Conservation (phyloP, 2,888 invertebrate species). For the Oscheius sp. region DNA sequence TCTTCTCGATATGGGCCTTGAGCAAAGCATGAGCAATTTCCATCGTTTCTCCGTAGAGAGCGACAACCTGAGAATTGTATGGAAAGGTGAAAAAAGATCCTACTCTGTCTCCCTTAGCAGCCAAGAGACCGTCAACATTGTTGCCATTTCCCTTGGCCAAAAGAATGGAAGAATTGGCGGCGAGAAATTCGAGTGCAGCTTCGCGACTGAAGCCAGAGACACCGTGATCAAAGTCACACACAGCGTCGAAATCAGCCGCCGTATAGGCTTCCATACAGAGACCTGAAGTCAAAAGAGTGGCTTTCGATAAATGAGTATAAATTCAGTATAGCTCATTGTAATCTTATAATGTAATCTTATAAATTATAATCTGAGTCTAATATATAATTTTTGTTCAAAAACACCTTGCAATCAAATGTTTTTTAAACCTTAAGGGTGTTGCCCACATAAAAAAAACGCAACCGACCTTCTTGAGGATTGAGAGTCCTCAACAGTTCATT, state of each 20-base stretch:
- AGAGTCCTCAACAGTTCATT: slow-evolving; percentile 39
- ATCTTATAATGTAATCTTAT: no score
- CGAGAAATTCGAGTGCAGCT: slow-evolving; percentile 34
- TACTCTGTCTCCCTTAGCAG: slow-evolving; percentile 36
- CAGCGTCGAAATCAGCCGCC: slow-evolving; percentile 46
- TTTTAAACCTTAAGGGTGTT: no score
- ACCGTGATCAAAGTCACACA: slow-evolving; percentile 59
- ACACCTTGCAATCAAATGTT: background rate
- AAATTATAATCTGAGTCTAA: background rate
- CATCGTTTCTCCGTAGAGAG: slow-evolving; percentile 62
- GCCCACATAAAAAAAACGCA: no score
- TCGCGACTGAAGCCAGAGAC: slow-evolving; percentile 56
- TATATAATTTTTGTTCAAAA: background rate
- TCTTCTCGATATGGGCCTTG: slow-evolving; percentile 50
- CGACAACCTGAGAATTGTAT: slow-evolving; percentile 39
- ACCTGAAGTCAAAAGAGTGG: slow-evolving; percentile 41
- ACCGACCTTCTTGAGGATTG: slow-evolving; percentile 31
- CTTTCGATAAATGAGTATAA: background rate
- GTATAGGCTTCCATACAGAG: slow-evolving; percentile 41
- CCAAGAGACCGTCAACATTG: slow-evolving; percentile 41
- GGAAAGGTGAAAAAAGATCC: background rate
- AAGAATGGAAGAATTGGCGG: slow-evolving; percentile 36
- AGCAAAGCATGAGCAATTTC: slow-evolving; percentile 62
- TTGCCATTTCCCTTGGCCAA: slow-evolving; percentile 39
- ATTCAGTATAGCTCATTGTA: background rate